A percentile compares a stretch with the other conserved stretches of the same genome.
Evolutionary conservation across 2,888 invertebrate species (phyloP).

Genomic region (Homarus gammarus): DNA sequence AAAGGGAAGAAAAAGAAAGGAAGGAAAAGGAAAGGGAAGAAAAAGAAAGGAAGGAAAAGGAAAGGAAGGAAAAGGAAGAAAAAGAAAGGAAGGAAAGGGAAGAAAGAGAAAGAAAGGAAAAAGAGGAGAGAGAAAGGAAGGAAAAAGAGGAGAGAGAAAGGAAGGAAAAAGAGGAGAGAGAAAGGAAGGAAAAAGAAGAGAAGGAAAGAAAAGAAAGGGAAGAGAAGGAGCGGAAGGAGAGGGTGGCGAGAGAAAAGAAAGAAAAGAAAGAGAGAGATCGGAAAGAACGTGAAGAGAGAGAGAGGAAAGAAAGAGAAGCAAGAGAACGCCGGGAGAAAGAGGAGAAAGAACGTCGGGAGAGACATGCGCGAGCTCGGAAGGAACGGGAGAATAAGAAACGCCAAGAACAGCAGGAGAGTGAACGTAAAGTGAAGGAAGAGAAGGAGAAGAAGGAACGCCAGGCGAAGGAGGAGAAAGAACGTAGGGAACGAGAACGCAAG

Average conservation of each 20-base stretch:
- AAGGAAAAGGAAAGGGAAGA: not conserved
- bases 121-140: conserved; percentile 17
- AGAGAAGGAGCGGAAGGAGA: conserved; percentile 9
- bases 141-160: conserved; percentile 2
- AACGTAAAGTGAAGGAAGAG: not conserved
- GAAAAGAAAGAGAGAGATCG: conserved; percentile 17
- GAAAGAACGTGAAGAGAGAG: conserved; percentile 19
- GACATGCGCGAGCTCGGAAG: not conserved
- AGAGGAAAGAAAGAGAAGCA: not conserved
- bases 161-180: not conserved
- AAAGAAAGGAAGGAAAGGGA: not conserved
- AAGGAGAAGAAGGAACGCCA: not conserved
- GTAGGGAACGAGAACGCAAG: not conserved
- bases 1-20: not conserved
- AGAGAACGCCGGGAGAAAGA: conserved; percentile 15
- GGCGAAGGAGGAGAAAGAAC: not conserved
- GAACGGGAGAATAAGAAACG: not conserved
- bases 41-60: not conserved
- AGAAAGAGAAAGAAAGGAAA: conserved; percentile 18
- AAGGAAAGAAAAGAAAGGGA: not conserved
- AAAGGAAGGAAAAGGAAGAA: conserved; percentile 25
- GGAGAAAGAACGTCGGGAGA: conserved; percentile 7
- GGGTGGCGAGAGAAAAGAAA: not conserved
- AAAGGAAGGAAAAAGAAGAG: not conserved
- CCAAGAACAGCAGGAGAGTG: not conserved